These are phyloP conservation scores for Lutraria lutraria DNA, from an alignment of 2,888 invertebrate genomes.

Conservation along the genomic window DNA sequence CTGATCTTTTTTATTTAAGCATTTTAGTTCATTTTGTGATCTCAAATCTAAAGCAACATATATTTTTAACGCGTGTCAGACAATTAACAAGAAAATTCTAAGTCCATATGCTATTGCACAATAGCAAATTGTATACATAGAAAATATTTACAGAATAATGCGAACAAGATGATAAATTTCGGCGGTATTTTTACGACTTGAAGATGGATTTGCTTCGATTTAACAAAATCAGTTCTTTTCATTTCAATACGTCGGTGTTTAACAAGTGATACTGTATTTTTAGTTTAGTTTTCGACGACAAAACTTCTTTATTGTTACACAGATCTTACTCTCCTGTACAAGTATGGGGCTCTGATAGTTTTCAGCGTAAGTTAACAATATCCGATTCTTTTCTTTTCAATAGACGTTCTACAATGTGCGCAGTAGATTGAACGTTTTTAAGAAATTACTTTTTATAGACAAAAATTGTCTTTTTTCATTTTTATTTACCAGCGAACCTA, in stretches of 20 bases:
- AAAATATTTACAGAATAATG: too few species aligned
- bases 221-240: background rate
- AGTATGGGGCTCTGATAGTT: background rate
- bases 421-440: background rate
- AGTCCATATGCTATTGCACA: too few species aligned
- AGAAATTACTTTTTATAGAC: background rate
- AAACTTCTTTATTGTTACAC: background rate
- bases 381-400: background rate
- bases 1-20: too few species aligned
- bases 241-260: background rate
- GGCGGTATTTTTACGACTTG: too few species aligned
- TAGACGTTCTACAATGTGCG: conserved; percentile 3
- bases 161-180: too few species aligned
- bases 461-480: background rate
- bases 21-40: too few species aligned
- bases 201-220: background rate
- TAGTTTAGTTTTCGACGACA: background rate
- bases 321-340: background rate
- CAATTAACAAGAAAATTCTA: too few species aligned
- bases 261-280: conserved; percentile 1
- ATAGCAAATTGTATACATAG: too few species aligned
- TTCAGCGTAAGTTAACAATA: conserved; percentile 10
- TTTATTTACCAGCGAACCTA: background rate
- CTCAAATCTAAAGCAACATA: too few species aligned
- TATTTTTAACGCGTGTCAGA: too few species aligned